Evolutionary conservation across 2,888 invertebrate genomes (phyloP), one percentile per base, ranked within the genome.

Genomic region (Stegana nigrithorax): DNA sequence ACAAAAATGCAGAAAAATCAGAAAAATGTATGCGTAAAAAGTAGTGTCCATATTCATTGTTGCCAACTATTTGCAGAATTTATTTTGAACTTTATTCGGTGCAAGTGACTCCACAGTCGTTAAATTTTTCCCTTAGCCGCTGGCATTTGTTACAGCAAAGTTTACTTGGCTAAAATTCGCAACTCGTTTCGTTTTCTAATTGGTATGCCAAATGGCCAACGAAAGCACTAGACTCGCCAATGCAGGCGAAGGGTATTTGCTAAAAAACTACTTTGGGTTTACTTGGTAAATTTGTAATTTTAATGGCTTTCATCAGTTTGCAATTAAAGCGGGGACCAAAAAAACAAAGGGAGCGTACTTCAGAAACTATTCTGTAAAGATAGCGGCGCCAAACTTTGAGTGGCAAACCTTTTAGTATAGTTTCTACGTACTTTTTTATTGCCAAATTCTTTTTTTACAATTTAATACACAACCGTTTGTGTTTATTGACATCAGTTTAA

Each of bases 341-440:
- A 39, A 39, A 39, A 39, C 23, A 26, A 27, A 25, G 21, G 10
- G 17, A 12, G 17, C 32, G 36, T 21, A 10, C 12, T 36, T 6
- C 4, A 21, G 36, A 55, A 55, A 19, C 32, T 59, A 67, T 62
- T 66, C 66, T 75, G 70, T 75, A 75, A 75, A 78, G 80, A 78
- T 76, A 66, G 77, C 75, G 80, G 68, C 77, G 65, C 77, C 80
- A 75, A 68, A 81, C 79, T 76, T 78, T 73, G 67, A 72, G 69
- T 68, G 29, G 19, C 57, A 66, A 57, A 62, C 50, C 45, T 10
- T 29, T 29, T n/a, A 6, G 4, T 19, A 17, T 44, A 10, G 4
- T 17, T 19, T 5, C 5, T 17, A 44, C 3, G 8, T 32, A 32
- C 32, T 12, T n/a, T 32, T 32, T 32, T n/a, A 32, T n/a, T n/a